A percentile compares a stretch with the other conserved stretches of the same genome.
phyloP scores from a whole-genome alignment of 2,888 invertebrate genomes.

The Cinara cedri region DNA sequence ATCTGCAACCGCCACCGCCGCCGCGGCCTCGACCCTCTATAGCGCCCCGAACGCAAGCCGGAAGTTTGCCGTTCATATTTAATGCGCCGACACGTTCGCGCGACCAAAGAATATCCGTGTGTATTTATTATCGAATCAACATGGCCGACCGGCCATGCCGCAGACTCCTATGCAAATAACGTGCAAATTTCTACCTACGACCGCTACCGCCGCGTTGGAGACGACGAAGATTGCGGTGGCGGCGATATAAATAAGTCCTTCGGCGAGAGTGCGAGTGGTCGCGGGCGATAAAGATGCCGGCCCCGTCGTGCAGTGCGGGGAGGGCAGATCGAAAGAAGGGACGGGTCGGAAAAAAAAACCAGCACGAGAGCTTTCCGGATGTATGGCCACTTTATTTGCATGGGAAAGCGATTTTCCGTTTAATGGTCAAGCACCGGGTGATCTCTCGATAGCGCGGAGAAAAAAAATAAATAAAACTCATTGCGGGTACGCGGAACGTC shows the following conservation, averaged over 20 bases:
- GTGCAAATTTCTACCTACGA: slow-evolving; percentile 37
- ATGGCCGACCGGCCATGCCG: slow-evolving; percentile 27
- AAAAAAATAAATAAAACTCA: slow-evolving; percentile 2
- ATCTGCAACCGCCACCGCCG: slow-evolving; percentile 34
- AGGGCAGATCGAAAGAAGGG: neutral
- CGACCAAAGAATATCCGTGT: slow-evolving; percentile 46
- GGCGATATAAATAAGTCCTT: too few relatives aligned
- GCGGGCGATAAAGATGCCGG: neutral
- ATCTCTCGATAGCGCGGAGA: neutral
- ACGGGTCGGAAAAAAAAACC: neutral
- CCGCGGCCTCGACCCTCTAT: neutral
- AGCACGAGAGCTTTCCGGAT: neutral
- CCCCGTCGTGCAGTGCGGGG: neutral
- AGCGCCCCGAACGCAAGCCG: neutral
- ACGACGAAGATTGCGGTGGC: neutral
- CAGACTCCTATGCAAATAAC: slow-evolving; percentile 39
- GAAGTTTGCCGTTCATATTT: slow-evolving; percentile 55
- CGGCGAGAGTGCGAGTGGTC: too few relatives aligned
- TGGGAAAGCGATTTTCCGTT: slow-evolving; percentile 42
- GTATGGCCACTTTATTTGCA: slow-evolving; percentile 40
- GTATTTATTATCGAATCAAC: slow-evolving; percentile 56
- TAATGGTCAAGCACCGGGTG: slow-evolving; percentile 27
- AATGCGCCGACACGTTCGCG: slow-evolving; percentile 54
- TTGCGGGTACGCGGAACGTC: neutral
- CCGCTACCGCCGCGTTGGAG: neutral